Base-by-base conservation (phyloP, 2,888 invertebrate genomes). In the Exocentrus adspersus region DNA sequence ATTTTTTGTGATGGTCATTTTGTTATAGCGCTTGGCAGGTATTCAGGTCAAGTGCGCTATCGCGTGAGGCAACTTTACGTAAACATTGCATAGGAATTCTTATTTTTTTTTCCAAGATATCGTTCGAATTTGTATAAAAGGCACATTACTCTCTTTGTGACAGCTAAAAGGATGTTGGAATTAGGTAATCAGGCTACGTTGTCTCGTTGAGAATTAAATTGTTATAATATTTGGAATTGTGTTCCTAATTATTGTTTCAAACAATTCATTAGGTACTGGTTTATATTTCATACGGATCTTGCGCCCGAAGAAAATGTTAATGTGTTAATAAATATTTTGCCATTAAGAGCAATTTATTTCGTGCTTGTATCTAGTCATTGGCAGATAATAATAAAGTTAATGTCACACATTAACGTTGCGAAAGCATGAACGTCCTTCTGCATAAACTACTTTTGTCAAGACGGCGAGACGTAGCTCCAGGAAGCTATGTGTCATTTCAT, bases 11-110 rank as follows among this genome's bases (percentile, higher is more conserved):
- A 19, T 19, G 51, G 51, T 12, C 32, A 12, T 21, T 51, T 51
- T 51, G 51, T 51, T 51, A 51, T 51, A 32, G 37, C 32, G 17
- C 17, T 17, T 17, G 30, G 9, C 24, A 7, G 24, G 24, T 20
- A 51, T 51, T 51, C 32, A 32, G 32, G 51, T 51, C 51, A 51
- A 51, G 51, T 51, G 51, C 19, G 30, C 7, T 3, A 10, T 51
- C 51, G 19, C 37, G 37, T 32, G 32, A 51, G 37, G 32, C 19
- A 24, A 48, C 28, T 48, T 21, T 24, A 51, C 51, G 32, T 17
- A 19, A 51, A 32, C 20, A 32, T 32, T 19, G 24, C 51, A 3
- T 17, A 32, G 37, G 30, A 51, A 51, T 51, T n/a, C 16, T 28
- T 12, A 16, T 48, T 28, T 16, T 48, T 28, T n/a, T 37, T 24